A percentile compares a stretch with the other conserved stretches of the same genome.
These are phyloP conservation scores for Germaria angustata DNA, from an alignment of 2,888 invertebrate genomes.

Conservation along the genomic window DNA sequence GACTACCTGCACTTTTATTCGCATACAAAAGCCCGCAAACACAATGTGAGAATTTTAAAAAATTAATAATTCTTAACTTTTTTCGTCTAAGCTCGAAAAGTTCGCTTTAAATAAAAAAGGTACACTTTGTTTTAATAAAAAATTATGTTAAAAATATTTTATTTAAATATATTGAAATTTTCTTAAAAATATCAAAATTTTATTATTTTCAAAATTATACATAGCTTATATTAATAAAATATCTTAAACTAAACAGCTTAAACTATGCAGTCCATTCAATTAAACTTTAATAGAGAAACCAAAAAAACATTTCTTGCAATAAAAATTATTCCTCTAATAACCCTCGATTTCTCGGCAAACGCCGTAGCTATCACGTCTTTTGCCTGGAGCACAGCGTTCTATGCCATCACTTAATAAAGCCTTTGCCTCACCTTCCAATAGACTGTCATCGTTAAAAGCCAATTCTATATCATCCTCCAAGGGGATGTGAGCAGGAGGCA, in stretches of 20 bases:
- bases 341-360: conserved; percentile 81
- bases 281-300: conserved; percentile 2
- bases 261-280: conserved; percentile 54
- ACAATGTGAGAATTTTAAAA: no score
- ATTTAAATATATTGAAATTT: neutral
- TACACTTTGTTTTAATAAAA: no score
- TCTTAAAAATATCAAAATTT: neutral
- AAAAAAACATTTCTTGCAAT: no score
- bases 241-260: conserved; percentile 38
- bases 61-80: no score
- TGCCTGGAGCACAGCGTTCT: conserved; percentile 88
- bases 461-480: conserved; percentile 76
- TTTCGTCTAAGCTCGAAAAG: no score
- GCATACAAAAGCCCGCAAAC: no score
- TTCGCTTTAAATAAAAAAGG: no score
- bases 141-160: conserved; percentile 6
- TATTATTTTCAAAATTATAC: neutral
- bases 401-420: conserved; percentile 83
- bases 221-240: conserved; percentile 1
- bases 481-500: conserved; percentile 67
- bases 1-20: no score
- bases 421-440: conserved; percentile 76
- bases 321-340: conserved; percentile 69
- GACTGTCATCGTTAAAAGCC: conserved; percentile 69
- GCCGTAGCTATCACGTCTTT: conserved; percentile 85